phyloP scores from a whole-genome alignment of 2,888 invertebrate species.

The Heteropelma amictum region DNA sequence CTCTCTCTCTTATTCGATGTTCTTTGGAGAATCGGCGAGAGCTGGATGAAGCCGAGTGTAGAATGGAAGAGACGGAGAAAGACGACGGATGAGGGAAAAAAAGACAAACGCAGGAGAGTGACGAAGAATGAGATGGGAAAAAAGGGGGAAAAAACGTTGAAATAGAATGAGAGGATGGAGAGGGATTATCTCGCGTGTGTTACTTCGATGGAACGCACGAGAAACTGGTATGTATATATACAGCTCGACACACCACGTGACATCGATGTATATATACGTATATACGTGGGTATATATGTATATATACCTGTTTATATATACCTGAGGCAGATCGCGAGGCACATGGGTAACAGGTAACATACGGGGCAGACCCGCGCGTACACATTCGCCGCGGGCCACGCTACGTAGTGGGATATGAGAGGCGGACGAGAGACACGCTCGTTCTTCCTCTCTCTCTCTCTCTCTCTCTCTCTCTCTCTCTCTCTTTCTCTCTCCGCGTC shows the following conservation, averaged over 20 bases:
- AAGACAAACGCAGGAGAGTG: conserved; percentile 42
- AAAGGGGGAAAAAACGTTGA: neutral
- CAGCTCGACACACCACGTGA: conserved; percentile 41
- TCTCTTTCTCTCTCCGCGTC: conserved; percentile 5
- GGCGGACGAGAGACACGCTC: conserved; percentile 51
- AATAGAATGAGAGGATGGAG: conserved; percentile 32
- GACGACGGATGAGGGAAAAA: conserved; percentile 40
- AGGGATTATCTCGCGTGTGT: conserved; percentile 54
- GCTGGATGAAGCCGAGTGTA: no score
- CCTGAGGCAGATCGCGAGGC: conserved; percentile 45
- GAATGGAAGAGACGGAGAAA: conserved; percentile 11
- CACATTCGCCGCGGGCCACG: conserved; percentile 42
- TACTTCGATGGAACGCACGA: conserved; percentile 42
- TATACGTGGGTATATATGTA: no score
- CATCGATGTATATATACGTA: conserved; percentile 27
- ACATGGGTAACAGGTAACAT: conserved; percentile 53
- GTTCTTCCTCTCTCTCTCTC: conserved; percentile 20
- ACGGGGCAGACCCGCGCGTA: conserved; percentile 49
- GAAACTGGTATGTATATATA: conserved; percentile 35
- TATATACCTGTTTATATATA: conserved; percentile 35
- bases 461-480: conserved; percentile 16
- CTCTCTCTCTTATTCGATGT: conserved; percentile 19
- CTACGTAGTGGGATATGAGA: conserved; percentile 48
- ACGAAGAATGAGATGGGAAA: conserved; percentile 26
- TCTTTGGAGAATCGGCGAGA: neutral